Evolutionary conservation across 2,797 vertebrate genomes (phyloP).

Genomic region (Toxotes lorentzi): DNA sequence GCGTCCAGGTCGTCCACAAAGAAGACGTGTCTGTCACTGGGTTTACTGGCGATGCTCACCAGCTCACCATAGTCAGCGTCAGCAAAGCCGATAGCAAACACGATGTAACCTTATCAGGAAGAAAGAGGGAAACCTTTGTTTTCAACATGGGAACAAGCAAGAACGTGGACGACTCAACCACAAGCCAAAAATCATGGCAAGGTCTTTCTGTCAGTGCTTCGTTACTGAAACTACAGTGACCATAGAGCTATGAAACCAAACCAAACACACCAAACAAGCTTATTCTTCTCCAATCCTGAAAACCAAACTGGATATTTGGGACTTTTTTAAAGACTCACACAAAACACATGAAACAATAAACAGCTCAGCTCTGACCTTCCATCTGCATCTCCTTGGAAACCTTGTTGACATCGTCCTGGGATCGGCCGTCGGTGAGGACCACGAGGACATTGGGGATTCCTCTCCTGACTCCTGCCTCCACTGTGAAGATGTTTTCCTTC

Average conservation of each 20-base stretch:
- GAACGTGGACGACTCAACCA: too few relatives aligned
- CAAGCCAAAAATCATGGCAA: too few relatives aligned
- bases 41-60: conserved; percentile 95
- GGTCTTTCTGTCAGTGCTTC: too few relatives aligned
- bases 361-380: conserved; percentile 85
- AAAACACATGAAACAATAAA: too few relatives aligned
- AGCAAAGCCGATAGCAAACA: conserved; percentile 96
- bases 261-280: neutral
- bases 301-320: neutral
- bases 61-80: conserved; percentile 96
- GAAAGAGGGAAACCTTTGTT: neutral
- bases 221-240: too few relatives aligned
- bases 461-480: conserved; percentile 88
- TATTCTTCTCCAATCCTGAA: neutral
- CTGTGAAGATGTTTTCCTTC: conserved; percentile 90
- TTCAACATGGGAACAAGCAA: neutral
- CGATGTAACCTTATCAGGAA: conserved; percentile 87
- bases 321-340: neutral
- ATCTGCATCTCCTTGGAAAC: conserved; percentile 94
- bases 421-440: conserved; percentile 96
- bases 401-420: conserved; percentile 95
- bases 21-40: conserved; percentile 94
- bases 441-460: conserved; percentile 95
- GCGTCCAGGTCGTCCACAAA: conserved; percentile 98
- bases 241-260: neutral